Conservation (phyloP, 1,140 invertebrate species). For the Caenorhabditis latens region DNA sequence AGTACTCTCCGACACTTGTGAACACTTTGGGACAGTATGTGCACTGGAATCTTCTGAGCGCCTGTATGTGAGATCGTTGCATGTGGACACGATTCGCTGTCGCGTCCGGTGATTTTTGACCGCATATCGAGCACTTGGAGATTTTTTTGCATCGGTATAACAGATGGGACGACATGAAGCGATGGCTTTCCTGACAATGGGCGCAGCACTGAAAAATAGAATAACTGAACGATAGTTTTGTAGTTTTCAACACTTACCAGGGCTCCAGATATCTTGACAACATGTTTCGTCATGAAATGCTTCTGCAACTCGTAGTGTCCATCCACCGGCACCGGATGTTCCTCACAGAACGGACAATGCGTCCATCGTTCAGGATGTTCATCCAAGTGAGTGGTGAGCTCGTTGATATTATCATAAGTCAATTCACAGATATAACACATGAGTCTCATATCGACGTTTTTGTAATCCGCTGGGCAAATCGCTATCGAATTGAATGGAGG, state of each 20-base stretch:
- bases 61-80: neutral
- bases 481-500: neutral
- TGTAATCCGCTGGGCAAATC: neutral
- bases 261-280: neutral
- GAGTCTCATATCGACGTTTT: neutral
- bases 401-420: neutral
- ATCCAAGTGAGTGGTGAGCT: neutral
- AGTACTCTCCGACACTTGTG: conserved; percentile 12
- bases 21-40: neutral
- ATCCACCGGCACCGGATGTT: too few relatives aligned
- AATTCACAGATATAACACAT: conserved; percentile 34
- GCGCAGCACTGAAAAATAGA: conserved; percentile 12
- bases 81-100: neutral
- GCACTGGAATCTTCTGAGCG: neutral
- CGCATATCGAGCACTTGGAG: conserved; percentile 4
- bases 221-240: neutral
- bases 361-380: conserved; percentile 9
- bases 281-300: neutral
- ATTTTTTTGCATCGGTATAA: neutral
- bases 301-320: conserved; percentile 1
- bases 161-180: conserved; percentile 15
- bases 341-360: neutral
- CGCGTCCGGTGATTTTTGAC: neutral
- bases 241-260: neutral
- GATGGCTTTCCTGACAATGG: neutral